Evolutionary conservation across 1,140 invertebrate genomes (phyloP).

Genomic region (Formica selysi): DNA sequence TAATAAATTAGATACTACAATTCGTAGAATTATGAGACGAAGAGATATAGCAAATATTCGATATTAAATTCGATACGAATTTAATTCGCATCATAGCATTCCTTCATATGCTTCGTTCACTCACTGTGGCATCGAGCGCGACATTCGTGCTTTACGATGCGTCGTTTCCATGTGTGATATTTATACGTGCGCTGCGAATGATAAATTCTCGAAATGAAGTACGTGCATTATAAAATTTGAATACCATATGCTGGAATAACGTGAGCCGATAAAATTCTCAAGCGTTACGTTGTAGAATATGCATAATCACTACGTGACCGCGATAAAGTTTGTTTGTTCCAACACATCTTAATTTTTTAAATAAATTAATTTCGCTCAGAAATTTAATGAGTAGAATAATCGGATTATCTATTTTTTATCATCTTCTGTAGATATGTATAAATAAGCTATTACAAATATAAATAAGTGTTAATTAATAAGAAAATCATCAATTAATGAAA

Average conservation of each 20-base stretch:
- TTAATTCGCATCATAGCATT: conserved; percentile 1
- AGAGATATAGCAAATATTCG: neutral
- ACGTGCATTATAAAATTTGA: conserved; percentile 41
- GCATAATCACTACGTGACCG: conserved; percentile 13
- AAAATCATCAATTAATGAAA: neutral
- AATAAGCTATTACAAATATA: neutral
- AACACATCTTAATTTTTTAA: neutral
- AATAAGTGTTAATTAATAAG: no score
- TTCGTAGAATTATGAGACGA: neutral
- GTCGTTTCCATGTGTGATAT: conserved; percentile 32
- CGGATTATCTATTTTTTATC: neutral
- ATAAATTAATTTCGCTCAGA: neutral
- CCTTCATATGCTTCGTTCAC: neutral
- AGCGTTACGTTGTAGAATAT: neutral
- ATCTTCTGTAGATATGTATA: neutral
- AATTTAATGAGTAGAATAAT: neutral
- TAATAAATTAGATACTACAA: neutral
- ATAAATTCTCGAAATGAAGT: conserved; percentile 43
- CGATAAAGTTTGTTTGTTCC: neutral
- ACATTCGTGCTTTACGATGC: conserved; percentile 11
- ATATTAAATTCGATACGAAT: neutral
- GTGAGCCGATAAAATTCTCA: neutral
- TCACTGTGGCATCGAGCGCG: neutral
- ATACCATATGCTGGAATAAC: conserved; percentile 10
- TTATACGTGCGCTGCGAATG: conserved; percentile 32